Conservation (phyloP, 2,888 invertebrate species). For the Rhagonycha fulva region DNA sequence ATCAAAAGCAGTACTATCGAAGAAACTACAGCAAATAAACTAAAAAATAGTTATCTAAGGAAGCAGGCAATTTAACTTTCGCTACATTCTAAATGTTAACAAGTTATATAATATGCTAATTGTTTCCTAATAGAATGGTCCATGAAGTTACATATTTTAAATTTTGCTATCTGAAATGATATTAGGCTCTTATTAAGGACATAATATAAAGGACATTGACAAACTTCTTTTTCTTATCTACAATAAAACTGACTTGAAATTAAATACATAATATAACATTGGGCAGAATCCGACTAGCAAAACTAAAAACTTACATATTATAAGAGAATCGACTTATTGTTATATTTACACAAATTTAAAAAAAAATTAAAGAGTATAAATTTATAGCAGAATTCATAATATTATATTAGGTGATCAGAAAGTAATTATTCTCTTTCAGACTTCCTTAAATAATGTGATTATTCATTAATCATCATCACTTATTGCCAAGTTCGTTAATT, state of each 20-base stretch:
- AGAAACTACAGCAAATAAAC: constrained; percentile 9
- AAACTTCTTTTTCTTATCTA: background rate
- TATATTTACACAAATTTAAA: too few relatives aligned
- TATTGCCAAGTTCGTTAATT: too few relatives aligned
- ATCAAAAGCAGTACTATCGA: background rate
- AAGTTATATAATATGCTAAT: constrained; percentile 22
- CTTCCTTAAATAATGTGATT: too few relatives aligned
- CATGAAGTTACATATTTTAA: background rate
- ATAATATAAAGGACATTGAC: background rate
- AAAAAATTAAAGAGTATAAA: too few relatives aligned
- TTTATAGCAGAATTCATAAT: too few relatives aligned
- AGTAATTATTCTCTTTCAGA: too few relatives aligned
- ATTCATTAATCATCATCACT: too few relatives aligned
- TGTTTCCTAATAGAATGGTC: constrained; percentile 23
- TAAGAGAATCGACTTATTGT: too few relatives aligned
- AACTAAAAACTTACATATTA: too few relatives aligned
- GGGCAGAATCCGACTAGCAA: too few relatives aligned
- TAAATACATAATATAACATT: too few relatives aligned
- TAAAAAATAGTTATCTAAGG: constrained; percentile 13
- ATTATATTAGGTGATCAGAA: too few relatives aligned
- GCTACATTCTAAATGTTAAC: constrained; percentile 25
- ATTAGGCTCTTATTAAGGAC: background rate
- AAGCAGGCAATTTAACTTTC: constrained; percentile 14
- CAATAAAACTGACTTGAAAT: background rate
- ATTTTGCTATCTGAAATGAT: background rate